phyloP scores from a whole-genome alignment of 1,140 invertebrate genomes.

The Drosophila neocordata region DNA sequence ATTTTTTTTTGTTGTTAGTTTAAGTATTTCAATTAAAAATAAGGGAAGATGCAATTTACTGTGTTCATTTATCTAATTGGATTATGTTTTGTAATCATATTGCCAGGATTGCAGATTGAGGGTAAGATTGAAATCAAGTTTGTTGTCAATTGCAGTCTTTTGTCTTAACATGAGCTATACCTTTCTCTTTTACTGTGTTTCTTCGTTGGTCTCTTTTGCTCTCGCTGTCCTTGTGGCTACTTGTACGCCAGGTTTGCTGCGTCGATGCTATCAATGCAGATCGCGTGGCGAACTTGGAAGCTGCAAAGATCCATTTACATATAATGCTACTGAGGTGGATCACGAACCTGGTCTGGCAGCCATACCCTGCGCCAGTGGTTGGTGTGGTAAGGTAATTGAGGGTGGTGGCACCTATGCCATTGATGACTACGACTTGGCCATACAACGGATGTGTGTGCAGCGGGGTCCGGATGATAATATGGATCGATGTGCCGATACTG shows the following conservation, averaged over 20 bases:
- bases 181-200: constrained; percentile 4
- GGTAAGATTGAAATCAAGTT: constrained; percentile 4
- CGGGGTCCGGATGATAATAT: constrained; percentile 93
- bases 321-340: constrained; percentile 89
- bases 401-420: constrained; percentile 88
- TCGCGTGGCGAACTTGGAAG: constrained; percentile 93
- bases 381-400: constrained; percentile 96
- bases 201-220: background rate
- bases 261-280: constrained; percentile 91
- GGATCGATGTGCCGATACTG: constrained; percentile 93
- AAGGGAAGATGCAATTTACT: background rate
- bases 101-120: background rate
- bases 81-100: background rate
- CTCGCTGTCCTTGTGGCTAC: background rate
- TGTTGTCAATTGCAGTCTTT: constrained; percentile 7
- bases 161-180: background rate
- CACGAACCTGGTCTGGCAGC: constrained; percentile 88
- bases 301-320: constrained; percentile 93
- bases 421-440: constrained; percentile 92
- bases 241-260: constrained; percentile 83
- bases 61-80: background rate
- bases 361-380: constrained; percentile 94
- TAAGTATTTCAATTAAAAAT: constrained; percentile 1
- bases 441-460: constrained; percentile 93
- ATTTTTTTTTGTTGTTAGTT: constrained; percentile 4